Evolutionary conservation across 1,140 invertebrate species (phyloP).

Genomic region (Drosophila sucinea): DNA sequence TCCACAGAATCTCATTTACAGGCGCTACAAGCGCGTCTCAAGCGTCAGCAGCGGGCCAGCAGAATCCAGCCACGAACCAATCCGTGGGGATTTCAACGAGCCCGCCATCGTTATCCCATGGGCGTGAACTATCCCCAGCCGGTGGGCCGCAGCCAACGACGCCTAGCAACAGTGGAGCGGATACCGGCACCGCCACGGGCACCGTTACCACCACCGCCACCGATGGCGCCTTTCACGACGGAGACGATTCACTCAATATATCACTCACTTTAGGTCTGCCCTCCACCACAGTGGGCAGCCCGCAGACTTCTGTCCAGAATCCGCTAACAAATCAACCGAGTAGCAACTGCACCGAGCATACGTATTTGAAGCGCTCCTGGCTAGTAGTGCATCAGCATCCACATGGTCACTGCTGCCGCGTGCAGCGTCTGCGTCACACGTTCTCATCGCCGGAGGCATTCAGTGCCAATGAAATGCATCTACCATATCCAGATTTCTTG

Average conservation of each 20-base stretch:
- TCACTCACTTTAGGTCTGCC: slow-evolving; percentile 80
- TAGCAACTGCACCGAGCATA: slow-evolving; percentile 79
- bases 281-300: slow-evolving; percentile 36
- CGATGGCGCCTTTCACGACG: slow-evolving; percentile 56
- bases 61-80: slow-evolving; percentile 34
- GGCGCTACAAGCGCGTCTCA: slow-evolving; percentile 75
- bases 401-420: slow-evolving; percentile 45
- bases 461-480: slow-evolving; percentile 50
- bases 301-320: slow-evolving; percentile 30
- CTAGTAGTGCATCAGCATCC: slow-evolving; percentile 61
- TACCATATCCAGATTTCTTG: slow-evolving; percentile 66
- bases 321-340: slow-evolving; percentile 18
- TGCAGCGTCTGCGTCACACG: slow-evolving; percentile 74
- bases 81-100: slow-evolving; percentile 74
- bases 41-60: slow-evolving; percentile 45
- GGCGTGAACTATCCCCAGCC: slow-evolving; percentile 76
- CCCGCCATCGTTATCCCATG: slow-evolving; percentile 69
- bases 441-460: slow-evolving; percentile 79
- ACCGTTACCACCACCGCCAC: slow-evolving; percentile 38
- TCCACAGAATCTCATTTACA: slow-evolving; percentile 81
- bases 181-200: slow-evolving; percentile 43
- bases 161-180: slow-evolving; percentile 57
- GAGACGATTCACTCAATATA: slow-evolving; percentile 78
- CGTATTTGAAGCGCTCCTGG: slow-evolving; percentile 77
- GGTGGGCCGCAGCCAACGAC: slow-evolving; percentile 49